phyloP scores from a whole-genome alignment of 2,113 vertebrate genomes.

The Puntigrus tetrazona region DNA sequence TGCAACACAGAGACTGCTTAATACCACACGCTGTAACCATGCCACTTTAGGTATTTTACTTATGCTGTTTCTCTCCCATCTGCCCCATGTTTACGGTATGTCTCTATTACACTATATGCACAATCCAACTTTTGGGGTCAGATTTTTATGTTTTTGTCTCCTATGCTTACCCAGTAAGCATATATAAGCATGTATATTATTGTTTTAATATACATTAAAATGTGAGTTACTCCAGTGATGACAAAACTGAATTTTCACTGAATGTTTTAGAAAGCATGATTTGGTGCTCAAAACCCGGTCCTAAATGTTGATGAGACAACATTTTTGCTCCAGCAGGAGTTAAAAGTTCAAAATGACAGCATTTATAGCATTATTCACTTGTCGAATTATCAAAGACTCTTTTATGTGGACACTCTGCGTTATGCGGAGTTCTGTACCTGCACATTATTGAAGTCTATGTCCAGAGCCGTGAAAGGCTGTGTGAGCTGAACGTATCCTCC shows the following conservation, averaged over 20 bases:
- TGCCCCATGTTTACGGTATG: background rate
- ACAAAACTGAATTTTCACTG: too few species aligned
- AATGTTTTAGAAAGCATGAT: too few species aligned
- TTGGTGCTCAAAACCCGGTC: too few species aligned
- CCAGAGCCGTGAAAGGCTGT: conserved; percentile 83
- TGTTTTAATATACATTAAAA: too few species aligned
- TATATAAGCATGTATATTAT: too few species aligned
- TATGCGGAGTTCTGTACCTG: conserved; percentile 72
- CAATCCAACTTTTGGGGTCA: background rate
- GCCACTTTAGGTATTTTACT: background rate
- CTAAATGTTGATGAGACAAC: too few species aligned
- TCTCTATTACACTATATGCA: background rate
- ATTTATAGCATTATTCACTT: background rate
- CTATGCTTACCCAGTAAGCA: background rate
- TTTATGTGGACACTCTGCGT: background rate
- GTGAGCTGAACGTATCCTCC: conserved; percentile 87
- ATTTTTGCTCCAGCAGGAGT: background rate
- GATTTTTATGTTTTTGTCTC: background rate
- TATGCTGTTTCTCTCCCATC: background rate
- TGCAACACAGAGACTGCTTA: conserved; percentile 56
- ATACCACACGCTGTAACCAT: background rate
- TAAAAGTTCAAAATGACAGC: background rate
- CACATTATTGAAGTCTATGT: conserved; percentile 88
- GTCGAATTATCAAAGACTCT: background rate
- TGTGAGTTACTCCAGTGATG: too few species aligned